Conservation (phyloP, 2,888 invertebrate species). For the Pseudococcus viburni region DNA sequence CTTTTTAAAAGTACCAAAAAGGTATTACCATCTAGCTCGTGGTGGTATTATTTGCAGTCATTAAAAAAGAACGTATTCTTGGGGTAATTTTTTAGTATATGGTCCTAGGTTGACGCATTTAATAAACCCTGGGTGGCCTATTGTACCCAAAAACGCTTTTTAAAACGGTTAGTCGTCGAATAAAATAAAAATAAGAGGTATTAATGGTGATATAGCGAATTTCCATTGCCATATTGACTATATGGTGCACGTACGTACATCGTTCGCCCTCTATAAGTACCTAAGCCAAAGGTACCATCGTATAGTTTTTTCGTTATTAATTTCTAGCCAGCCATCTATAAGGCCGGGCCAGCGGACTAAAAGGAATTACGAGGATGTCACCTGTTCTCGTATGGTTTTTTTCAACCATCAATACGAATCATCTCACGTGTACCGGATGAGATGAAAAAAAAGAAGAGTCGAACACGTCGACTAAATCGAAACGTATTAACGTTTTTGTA, state of each 20-base stretch:
- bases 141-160: constrained; percentile 50
- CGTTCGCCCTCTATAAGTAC: neutral
- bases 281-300: neutral
- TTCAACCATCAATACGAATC: neutral
- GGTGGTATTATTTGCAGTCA: constrained; percentile 48
- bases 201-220: constrained; percentile 54
- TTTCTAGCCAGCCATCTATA: neutral
- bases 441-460: neutral
- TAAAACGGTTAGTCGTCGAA: constrained; percentile 37
- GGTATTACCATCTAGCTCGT: constrained; percentile 10
- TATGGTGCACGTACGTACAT: too few species aligned
- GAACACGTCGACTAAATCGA: constrained; percentile 12
- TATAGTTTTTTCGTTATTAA: constrained; percentile 29
- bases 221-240: constrained; percentile 30
- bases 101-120: constrained; percentile 26
- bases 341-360: neutral
- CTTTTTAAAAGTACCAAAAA: constrained; percentile 24
- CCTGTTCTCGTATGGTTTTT: neutral
- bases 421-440: neutral
- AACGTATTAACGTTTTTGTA: constrained; percentile 32
- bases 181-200: constrained; percentile 38
- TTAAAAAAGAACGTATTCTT: constrained; percentile 42
- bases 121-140: constrained; percentile 54
- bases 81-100: constrained; percentile 39
- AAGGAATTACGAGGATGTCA: constrained; percentile 14